A percentile compares a stretch with the other conserved stretches of the same genome.
Conservation (phyloP, 2,888 invertebrate species). For the Eupithecia subumbrata region DNA sequence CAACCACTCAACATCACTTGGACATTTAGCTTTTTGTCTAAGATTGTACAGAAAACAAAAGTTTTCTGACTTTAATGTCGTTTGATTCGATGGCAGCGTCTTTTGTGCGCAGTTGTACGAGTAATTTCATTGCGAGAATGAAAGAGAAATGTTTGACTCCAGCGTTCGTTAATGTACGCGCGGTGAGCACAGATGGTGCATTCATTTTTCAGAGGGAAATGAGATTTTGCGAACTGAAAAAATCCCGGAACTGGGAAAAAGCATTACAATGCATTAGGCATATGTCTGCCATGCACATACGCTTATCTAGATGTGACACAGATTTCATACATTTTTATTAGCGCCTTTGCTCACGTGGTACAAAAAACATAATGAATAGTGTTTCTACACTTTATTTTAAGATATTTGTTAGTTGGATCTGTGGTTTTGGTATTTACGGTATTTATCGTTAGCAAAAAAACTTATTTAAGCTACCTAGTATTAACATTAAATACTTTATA, state of each 20-base stretch:
- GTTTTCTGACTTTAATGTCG: too few species aligned
- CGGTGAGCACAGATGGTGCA: conserved; percentile 6
- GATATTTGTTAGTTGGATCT: too few species aligned
- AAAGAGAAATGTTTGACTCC: background rate
- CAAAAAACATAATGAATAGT: background rate
- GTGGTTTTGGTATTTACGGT: too few species aligned
- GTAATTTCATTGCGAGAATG: background rate
- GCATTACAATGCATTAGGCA: background rate
- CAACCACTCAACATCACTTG: background rate
- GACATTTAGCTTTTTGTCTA: background rate
- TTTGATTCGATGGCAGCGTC: background rate
- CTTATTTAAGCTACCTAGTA: too few species aligned
- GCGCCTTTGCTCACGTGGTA: background rate
- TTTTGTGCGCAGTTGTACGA: background rate
- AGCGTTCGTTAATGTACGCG: background rate
- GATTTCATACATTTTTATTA: background rate
- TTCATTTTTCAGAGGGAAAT: background rate
- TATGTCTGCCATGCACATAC: background rate
- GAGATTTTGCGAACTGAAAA: background rate
- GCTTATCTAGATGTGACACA: background rate
- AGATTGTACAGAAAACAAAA: background rate
- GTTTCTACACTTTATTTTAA: background rate
- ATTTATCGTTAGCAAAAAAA: too few species aligned
- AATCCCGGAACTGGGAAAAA: background rate
- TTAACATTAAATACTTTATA: too few species aligned